Conservation (phyloP, 2,888 invertebrate species). For the Hyppa rectilinea region DNA sequence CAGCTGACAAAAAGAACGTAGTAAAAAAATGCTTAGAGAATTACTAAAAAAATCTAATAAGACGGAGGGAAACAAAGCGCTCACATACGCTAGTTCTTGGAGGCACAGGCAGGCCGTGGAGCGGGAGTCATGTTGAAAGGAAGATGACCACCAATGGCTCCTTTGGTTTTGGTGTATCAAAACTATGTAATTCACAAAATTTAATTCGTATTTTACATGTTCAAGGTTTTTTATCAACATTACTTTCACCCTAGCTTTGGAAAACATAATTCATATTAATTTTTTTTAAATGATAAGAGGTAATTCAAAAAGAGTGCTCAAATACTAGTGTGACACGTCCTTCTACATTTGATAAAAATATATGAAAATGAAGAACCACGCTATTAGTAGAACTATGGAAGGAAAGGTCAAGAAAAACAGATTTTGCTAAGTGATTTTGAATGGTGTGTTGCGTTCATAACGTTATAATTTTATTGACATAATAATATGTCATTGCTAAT, state of each 20-base stretch:
- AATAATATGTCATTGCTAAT: not conserved
- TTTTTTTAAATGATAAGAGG: too few species aligned
- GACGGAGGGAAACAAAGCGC: conserved; percentile 41
- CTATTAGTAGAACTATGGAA: not conserved
- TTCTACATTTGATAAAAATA: conserved; percentile 74
- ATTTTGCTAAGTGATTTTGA: not conserved
- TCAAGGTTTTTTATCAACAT: too few species aligned
- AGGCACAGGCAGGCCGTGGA: conserved; percentile 28
- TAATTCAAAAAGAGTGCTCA: conserved; percentile 77
- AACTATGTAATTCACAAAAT: too few species aligned
- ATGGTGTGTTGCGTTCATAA: not conserved
- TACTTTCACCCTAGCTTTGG: too few species aligned
- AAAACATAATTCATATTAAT: too few species aligned
- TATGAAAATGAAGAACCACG: conserved; percentile 67
- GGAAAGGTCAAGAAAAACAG: too few species aligned
- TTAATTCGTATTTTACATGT: too few species aligned
- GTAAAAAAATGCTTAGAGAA: conserved; percentile 31
- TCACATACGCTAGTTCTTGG: conserved; percentile 28
- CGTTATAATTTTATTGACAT: too few species aligned
- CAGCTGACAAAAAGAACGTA: conserved; percentile 39
- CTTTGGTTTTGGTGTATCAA: too few species aligned
- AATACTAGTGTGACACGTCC: conserved; percentile 70
- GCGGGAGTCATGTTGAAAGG: conserved; percentile 75
- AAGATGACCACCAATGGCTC: too few species aligned
- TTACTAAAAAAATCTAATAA: conserved; percentile 53